These are phyloP conservation scores for Dasypus novemcinctus DNA, from an alignment of 2,113 vertebrate genomes.

Conservation along the genomic window DNA sequence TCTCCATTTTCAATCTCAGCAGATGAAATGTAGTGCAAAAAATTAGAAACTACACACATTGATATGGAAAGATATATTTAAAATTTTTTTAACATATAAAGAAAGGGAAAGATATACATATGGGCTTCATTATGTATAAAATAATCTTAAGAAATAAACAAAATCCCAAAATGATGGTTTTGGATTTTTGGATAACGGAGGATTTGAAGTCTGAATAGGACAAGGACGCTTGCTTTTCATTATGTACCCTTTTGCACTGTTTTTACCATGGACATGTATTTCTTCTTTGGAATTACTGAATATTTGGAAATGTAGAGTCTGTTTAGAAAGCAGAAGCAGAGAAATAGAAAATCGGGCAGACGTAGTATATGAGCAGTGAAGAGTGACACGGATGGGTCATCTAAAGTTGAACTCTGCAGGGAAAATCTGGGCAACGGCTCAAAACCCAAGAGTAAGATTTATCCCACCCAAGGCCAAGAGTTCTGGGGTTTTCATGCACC, in stretches of 20 bases:
- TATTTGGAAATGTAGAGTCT: neutral
- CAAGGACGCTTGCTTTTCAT: neutral
- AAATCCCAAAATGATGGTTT: neutral
- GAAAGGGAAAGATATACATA: too few relatives aligned
- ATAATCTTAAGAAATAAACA: neutral
- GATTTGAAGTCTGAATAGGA: neutral
- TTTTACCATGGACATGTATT: neutral
- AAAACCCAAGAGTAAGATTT: neutral
- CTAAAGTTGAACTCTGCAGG: neutral
- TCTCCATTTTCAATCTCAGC: neutral
- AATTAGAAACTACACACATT: neutral
- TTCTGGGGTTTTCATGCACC: neutral
- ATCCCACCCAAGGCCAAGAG: neutral
- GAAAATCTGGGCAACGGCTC: neutral
- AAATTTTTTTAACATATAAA: neutral
- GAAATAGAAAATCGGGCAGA: neutral
- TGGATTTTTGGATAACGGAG: neutral
- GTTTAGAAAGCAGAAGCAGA: neutral
- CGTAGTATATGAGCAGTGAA: neutral
- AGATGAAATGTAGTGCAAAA: neutral
- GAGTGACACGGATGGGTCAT: neutral
- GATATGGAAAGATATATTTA: neutral
- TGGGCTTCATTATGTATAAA: neutral
- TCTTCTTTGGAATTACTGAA: neutral
- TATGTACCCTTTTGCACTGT: neutral